Base-by-base conservation (phyloP, 2,888 invertebrate genomes). In the Sphecodes monilicornis region DNA sequence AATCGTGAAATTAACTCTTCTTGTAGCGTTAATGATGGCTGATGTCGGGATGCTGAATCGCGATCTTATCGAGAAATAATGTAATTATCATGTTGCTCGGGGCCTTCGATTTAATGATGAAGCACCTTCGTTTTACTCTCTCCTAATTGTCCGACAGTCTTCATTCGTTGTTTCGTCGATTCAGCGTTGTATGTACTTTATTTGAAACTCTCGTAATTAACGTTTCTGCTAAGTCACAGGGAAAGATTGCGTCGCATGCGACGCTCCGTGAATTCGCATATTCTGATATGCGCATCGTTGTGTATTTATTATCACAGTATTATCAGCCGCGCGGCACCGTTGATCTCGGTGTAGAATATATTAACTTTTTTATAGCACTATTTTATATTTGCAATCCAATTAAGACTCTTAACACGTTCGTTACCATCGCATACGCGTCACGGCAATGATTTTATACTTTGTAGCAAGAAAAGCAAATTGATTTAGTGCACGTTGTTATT, bases 61-160 rank as follows among this genome's bases (percentile, higher is more conserved):
- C 78, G 89, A 90, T 88, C 82, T 86, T 88, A 90, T 91, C 91
- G 78, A 84, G 84, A 87, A 68, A 90, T 87, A 86, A 90, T 89
- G 87, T 90, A 91, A 91, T 89, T 90, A 90, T 90, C 88, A 85
- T 86, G 82, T 80, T 74, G 88, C 86, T 80, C 76, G 68, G n/a
- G 83, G 75, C 78, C 84, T 73, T 76, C 80, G 82, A 88, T 81
- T 86, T 87, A 91, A 89, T 86, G 87, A 81, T 72, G 72, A 81
- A 78, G 73, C 86, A 76, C 66, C 80, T 72, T 86, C 78, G 80
- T 71, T 73, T 81, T 76, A 70, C 78, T 64, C 54, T 73, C 72
- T 50, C 54, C 57, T 78, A 74, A 76, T 54, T 73, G 50, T 54
- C 75, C 60, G 60, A 73, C 78, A 73, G 79, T 79, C 68, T 76